Conservation (phyloP, 2,797 vertebrate species). For the Acridotheres tristis region DNA sequence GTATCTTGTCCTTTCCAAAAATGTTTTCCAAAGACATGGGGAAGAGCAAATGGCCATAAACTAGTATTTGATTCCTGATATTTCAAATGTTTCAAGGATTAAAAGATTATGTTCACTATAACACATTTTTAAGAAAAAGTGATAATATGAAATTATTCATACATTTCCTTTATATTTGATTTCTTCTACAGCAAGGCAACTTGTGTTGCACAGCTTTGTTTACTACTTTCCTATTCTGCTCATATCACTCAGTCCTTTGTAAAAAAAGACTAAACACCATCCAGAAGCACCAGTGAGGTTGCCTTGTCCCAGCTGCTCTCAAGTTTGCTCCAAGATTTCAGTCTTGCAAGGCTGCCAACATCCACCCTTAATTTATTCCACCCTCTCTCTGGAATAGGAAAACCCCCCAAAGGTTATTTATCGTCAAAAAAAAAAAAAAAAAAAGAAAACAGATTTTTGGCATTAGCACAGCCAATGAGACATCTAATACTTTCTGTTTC, state of each 20-base stretch:
- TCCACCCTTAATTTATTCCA: not conserved
- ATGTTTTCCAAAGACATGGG: not conserved
- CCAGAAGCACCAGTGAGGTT: not conserved
- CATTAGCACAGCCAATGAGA: not conserved
- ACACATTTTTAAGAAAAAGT: not conserved
- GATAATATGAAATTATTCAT: not conserved
- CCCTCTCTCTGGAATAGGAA: not conserved
- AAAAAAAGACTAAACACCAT: not conserved
- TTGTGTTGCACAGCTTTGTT: not conserved
- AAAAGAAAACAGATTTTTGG: not conserved
- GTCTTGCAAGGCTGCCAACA: not conserved
- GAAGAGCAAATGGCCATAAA: not conserved
- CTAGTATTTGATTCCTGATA: not conserved
- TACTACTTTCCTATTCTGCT: not conserved
- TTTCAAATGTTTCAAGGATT: not conserved
- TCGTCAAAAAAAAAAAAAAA: not conserved
- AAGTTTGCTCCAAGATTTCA: not conserved
- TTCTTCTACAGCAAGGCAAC: not conserved
- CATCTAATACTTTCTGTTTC: not conserved
- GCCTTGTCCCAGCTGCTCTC: not conserved
- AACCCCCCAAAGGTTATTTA: not conserved
- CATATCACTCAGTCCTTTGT: not conserved
- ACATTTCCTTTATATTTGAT: not conserved
- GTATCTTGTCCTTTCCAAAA: not conserved
- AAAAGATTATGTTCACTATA: not conserved